Evolutionary conservation across 2,113 vertebrate species (phyloP), one percentile per base, ranked within the genome.

Genomic region (Cettia cetti): DNA sequence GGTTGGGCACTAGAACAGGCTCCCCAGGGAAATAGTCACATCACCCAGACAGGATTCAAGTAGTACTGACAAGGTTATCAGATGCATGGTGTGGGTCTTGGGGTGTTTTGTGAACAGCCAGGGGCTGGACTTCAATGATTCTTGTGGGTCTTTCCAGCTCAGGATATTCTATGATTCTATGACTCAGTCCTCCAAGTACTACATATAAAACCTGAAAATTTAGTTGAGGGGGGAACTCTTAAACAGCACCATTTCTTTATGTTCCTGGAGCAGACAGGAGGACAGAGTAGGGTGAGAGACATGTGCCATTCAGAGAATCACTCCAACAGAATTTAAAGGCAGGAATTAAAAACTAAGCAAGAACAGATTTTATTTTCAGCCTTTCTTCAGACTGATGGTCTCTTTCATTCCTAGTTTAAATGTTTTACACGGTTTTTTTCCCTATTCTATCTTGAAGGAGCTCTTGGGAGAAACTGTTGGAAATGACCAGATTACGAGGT

Each of bases 401-500:
- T 82, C 23, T 20, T 90, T 91, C 82, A 65, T 28, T 82, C 27
- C 20, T 45, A 37, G 15, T 28, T 28, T 50, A 24, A 49, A 27
- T 70, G 23, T 63, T 85, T 92, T 61, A 27, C 10, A 3, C 79
- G 35, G 13, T 35, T 70, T 16, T 84, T 86, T 74, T 49, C 30
- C 39, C 19, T 15, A 20, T 60, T 3, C 12, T 81, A 2, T 33
- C 26, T 60, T 66, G 9, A 79, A 99, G 99, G 89, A 96, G 97
- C 57, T 97, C 97, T 85, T 99, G 99, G 99, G 97, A 98, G 15
- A 98, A 98, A n/a, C 83, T 99, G 81, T 96, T 97, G 89, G 92
- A 91, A 74, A 86, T 97, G 61, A 97, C 98, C 61, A 97, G 95
- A 52, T 94, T 97, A 79, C 97, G 92, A 72, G 97, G 98, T 65